phyloP scores from a whole-genome alignment of 2,113 vertebrate genomes.

The Tachysurus fulvidraco region DNA sequence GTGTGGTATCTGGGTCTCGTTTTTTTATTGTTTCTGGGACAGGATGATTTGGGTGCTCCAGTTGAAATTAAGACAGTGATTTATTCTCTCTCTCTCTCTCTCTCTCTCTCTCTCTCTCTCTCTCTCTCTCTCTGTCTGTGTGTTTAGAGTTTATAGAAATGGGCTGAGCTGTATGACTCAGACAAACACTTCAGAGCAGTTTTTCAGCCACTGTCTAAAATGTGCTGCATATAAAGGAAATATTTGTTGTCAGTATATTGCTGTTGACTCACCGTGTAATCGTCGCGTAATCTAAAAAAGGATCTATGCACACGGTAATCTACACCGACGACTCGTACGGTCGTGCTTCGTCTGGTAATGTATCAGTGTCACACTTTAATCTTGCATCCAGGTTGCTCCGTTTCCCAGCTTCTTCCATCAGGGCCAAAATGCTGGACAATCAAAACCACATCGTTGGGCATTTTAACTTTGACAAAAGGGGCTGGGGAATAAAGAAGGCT shows the following conservation, averaged over 20 bases:
- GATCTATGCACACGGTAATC: background rate
- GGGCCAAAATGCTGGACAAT: background rate
- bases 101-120: background rate
- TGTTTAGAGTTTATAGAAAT: conserved; percentile 9
- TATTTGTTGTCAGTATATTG: background rate
- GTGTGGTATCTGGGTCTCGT: background rate
- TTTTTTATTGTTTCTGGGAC: conserved; percentile 44
- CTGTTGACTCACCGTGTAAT: background rate
- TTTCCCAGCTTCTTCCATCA: background rate
- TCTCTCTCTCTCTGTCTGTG: background rate
- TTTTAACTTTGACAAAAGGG: background rate
- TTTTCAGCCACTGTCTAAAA: background rate
- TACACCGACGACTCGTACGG: background rate
- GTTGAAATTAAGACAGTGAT: conserved; percentile 39
- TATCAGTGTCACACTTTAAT: background rate
- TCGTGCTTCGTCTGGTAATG: background rate
- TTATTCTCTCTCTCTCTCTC: background rate
- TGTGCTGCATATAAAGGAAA: background rate
- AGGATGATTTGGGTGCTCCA: conserved; percentile 34
- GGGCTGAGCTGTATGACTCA: conserved; percentile 7
- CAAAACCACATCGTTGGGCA: background rate
- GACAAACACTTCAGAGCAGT: background rate
- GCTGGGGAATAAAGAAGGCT: background rate
- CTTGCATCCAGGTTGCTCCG: background rate
- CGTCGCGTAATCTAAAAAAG: background rate